These are phyloP conservation scores for Drepanosiphum platanoidis DNA, from an alignment of 2,888 invertebrate genomes.

Conservation along the genomic window DNA sequence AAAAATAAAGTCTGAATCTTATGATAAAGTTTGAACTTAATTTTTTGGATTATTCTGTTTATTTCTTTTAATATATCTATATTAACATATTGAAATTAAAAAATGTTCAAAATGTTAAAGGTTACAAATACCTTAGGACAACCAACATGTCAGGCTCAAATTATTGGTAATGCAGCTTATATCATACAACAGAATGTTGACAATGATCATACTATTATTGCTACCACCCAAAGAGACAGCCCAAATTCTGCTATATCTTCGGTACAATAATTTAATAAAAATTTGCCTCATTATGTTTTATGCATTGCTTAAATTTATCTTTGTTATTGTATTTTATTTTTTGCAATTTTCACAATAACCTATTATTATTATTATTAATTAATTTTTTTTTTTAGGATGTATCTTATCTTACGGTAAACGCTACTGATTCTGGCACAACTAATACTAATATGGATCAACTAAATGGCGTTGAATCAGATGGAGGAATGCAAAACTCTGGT, in stretches of 20 bases:
- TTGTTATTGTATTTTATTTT: neutral
- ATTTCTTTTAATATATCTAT: conserved; percentile 16
- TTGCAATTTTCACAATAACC: neutral
- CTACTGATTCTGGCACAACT: conserved; percentile 54
- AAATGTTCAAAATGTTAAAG: conserved; percentile 63
- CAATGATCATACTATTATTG: conserved; percentile 72
- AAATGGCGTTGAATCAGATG: conserved; percentile 66
- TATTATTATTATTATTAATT: neutral
- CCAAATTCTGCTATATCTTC: conserved; percentile 56
- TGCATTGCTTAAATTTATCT: neutral
- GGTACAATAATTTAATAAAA: conserved; percentile 51
- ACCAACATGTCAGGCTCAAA: conserved; percentile 64
- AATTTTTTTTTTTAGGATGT: conserved; percentile 64
- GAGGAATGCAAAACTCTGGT: conserved; percentile 63
- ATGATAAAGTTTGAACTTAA: neutral
- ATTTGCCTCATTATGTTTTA: conserved; percentile 29
- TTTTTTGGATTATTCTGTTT: neutral
- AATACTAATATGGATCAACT: conserved; percentile 64
- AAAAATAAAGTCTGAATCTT: neutral
- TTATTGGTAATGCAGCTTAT: conserved; percentile 69
- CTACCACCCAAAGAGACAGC: conserved; percentile 60
- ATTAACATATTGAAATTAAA: conserved; percentile 21
- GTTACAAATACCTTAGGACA: conserved; percentile 65
- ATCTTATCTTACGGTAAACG: conserved; percentile 64
- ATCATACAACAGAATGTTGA: conserved; percentile 78